Evolutionary conservation across 2,888 invertebrate species (phyloP), one percentile per base, ranked within the genome.

Genomic region (Clanis bilineata): DNA sequence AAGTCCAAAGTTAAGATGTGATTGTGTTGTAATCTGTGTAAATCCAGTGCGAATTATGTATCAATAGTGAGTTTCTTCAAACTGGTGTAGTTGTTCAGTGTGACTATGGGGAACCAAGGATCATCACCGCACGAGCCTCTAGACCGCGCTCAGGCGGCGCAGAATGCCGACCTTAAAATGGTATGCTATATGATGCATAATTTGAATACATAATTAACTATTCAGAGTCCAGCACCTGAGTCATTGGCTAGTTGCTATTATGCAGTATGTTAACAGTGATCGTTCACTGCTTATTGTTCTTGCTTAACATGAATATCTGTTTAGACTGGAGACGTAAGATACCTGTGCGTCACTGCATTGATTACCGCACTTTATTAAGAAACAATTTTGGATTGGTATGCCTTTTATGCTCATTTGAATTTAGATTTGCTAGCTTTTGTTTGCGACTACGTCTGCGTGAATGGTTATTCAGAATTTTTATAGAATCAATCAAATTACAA

Each of bases 101-200:
- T 58, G 64, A 86, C 69, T 73, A 96, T 96, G 96, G 96, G 96
- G 79, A 96, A 96, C 86, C 96, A 96, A 88, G 95, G 96, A 79
- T 96, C 96, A 72, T 95, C 96, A 79, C 94, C 94, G 71, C 96
- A 96, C 88, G 96, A 96, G 88, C 96, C 96, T 73, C 93, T 96
- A 84, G 96, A 96, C 83, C 93, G 95, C 84, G 94, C 94, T 66
- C 91, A 92, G 73, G 86, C 86, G 68, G 86, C 92, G 64, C 92
- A 90, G 68, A 83, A 86, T 72, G 70, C 83, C 63, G 91, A 92
- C 74, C 86, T 92, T 65, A 92, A 92, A 88, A 92, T 90, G 92
- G 92, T 92, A 82, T 66, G 12, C 47, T 47, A 57, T 38, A 61
- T 66, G 12, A 39, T 47, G 55, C 32, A 61, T 65, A 47, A 61